Percentiles rank a stretch among this genome's conserved stretches.
Evolutionary conservation across 2,797 vertebrate species (phyloP).

Genomic region (Epinephelus coioides): DNA sequence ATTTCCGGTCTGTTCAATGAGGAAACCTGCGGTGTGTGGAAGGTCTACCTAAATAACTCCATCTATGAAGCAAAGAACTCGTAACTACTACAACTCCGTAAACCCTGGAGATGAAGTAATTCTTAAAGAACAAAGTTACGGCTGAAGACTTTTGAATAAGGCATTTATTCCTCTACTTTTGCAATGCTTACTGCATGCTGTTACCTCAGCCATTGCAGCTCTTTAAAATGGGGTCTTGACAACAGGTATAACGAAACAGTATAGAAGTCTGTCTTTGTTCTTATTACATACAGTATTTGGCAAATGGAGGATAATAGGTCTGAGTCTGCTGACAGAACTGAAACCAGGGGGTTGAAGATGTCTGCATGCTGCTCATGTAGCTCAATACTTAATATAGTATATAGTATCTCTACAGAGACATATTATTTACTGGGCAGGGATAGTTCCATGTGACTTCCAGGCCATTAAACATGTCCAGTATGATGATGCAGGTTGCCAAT

Average conservation of each 20-base stretch:
- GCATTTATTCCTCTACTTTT: not conserved
- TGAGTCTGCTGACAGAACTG: not conserved
- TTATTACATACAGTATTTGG: not conserved
- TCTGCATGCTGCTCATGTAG: not conserved
- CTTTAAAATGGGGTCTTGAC: not conserved
- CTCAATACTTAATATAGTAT: not conserved
- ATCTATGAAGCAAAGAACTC: too few relatives aligned
- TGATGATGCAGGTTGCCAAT: slow-evolving; percentile 37
- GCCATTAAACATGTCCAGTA: slow-evolving; percentile 37
- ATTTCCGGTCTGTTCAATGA: too few relatives aligned
- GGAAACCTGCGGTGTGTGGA: too few relatives aligned
- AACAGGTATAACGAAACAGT: not conserved
- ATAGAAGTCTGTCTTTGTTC: not conserved
- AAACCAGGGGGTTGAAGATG: not conserved
- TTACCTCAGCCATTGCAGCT: not conserved
- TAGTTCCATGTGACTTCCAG: slow-evolving; percentile 1
- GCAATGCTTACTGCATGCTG: not conserved
- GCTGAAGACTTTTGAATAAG: not conserved
- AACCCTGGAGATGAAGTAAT: too few relatives aligned
- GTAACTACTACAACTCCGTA: too few relatives aligned
- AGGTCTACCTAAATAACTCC: too few relatives aligned
- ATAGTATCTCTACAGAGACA: not conserved
- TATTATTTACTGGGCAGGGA: slow-evolving; percentile 14
- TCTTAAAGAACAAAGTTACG: not conserved
- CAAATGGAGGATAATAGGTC: not conserved